Evolutionary conservation across 1,140 invertebrate genomes (phyloP).

Genomic region (Battus philenor): DNA sequence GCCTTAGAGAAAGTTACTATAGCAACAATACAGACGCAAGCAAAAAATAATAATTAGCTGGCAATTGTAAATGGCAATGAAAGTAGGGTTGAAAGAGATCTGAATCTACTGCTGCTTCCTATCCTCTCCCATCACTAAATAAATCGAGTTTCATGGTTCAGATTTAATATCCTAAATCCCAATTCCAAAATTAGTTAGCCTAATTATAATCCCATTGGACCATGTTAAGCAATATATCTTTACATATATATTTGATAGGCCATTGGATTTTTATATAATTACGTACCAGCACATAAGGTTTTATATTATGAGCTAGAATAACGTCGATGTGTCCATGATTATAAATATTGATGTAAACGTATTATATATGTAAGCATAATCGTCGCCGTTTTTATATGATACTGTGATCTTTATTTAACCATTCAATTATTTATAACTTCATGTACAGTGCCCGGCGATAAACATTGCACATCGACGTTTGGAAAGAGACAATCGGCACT

Average conservation of each 20-base stretch:
- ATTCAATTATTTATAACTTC: too few species aligned
- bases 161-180: slow-evolving; percentile 18
- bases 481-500: too few species aligned
- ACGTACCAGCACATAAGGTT: slow-evolving; percentile 63
- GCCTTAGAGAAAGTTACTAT: too few species aligned
- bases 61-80: too few species aligned
- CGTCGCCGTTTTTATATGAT: too few species aligned
- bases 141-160: slow-evolving; percentile 1
- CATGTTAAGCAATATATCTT: slow-evolving; percentile 69
- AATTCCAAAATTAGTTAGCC: slow-evolving; percentile 45
- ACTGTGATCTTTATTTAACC: too few species aligned
- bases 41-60: too few species aligned
- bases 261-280: slow-evolving; percentile 49
- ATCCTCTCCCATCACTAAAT: not conserved
- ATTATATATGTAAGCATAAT: too few species aligned
- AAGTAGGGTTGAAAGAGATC: too few species aligned
- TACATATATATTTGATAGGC: slow-evolving; percentile 50
- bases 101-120: slow-evolving; percentile 22
- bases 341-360: slow-evolving; percentile 26
- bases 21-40: too few species aligned
- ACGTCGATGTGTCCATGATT: slow-evolving; percentile 26
- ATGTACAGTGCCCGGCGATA: too few species aligned
- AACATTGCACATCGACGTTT: too few species aligned
- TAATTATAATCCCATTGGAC: slow-evolving; percentile 67
- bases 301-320: slow-evolving; percentile 39